Evolutionary conservation across 2,113 vertebrate species (phyloP).

Genomic region (Nothocercus nigrocapillus): DNA sequence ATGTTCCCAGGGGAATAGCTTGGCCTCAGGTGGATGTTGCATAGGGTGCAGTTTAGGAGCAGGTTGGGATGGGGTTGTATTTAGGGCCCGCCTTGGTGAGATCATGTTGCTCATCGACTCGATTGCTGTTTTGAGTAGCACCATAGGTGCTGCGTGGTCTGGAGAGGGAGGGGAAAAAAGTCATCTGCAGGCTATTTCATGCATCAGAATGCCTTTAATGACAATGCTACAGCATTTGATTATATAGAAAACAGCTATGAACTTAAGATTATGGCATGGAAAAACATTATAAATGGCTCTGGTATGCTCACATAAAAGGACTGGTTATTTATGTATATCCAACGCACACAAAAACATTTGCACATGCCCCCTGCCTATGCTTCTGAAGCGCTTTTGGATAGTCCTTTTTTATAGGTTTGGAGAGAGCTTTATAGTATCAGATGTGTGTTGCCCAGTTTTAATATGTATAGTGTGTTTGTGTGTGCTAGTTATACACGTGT

Average conservation of each 20-base stretch:
- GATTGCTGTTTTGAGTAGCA: neutral
- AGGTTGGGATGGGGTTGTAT: neutral
- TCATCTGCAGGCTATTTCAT: neutral
- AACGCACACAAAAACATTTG: neutral
- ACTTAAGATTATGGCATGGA: neutral
- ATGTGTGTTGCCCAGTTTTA: neutral
- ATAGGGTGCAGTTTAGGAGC: neutral
- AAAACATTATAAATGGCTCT: neutral
- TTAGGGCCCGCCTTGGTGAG: neutral
- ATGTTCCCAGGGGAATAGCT: fast-evolving
- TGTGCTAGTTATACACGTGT: neutral
- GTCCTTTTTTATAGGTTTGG: neutral
- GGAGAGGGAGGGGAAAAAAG: neutral
- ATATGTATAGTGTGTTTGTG: neutral
- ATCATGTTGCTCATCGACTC: neutral
- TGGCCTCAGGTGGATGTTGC: neutral
- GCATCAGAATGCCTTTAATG: conserved; percentile 5
- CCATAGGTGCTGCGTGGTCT: neutral
- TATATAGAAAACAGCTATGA: neutral
- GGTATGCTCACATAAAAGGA: neutral
- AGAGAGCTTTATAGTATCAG: neutral
- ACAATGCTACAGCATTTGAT: neutral
- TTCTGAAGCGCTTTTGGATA: neutral
- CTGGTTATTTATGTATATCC: neutral
- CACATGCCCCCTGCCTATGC: neutral